Evolutionary conservation across 2,888 invertebrate species (phyloP).

Genomic region (Drosophila mimetica): DNA sequence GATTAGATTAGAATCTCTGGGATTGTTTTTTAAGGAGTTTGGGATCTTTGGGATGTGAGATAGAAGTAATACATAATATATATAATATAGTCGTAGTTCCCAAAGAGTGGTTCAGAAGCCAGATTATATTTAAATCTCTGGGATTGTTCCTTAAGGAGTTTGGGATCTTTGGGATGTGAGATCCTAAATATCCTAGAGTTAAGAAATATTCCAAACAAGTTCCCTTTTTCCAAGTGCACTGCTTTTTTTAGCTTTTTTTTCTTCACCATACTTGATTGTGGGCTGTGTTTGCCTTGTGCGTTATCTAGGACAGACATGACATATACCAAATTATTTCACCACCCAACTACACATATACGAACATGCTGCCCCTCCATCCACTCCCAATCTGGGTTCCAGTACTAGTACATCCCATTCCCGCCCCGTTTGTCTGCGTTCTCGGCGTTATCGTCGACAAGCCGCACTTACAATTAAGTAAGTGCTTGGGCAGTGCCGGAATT

Average conservation of each 20-base stretch:
- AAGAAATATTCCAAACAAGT: too few relatives aligned
- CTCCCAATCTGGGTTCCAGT: conserved; percentile 8
- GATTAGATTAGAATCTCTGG: too few relatives aligned
- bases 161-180: too few relatives aligned
- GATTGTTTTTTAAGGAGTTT: too few relatives aligned
- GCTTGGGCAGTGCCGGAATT: conserved; percentile 54
- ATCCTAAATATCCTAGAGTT: too few relatives aligned
- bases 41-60: too few relatives aligned
- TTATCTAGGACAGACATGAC: conserved; percentile 67
- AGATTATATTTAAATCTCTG: too few relatives aligned
- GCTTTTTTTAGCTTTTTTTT: conserved; percentile 10
- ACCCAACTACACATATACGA: conserved; percentile 6
- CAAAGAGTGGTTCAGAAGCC: too few relatives aligned
- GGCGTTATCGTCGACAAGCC: conserved; percentile 68
- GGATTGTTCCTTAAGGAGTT: too few relatives aligned
- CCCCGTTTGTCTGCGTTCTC: conserved; percentile 12
- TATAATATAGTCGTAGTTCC: too few relatives aligned
- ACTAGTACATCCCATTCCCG: background rate
- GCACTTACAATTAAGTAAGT: conserved; percentile 76
- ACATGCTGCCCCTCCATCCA: conserved; percentile 58
- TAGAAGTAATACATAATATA: too few relatives aligned
- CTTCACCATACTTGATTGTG: conserved; percentile 17
- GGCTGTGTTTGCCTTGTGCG: conserved; percentile 28
- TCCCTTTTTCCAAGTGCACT: conserved; percentile 15
- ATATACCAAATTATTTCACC: conserved; percentile 59